Base-by-base conservation (phyloP, 2,888 invertebrate genomes). In the Cephus spinipes region DNA sequence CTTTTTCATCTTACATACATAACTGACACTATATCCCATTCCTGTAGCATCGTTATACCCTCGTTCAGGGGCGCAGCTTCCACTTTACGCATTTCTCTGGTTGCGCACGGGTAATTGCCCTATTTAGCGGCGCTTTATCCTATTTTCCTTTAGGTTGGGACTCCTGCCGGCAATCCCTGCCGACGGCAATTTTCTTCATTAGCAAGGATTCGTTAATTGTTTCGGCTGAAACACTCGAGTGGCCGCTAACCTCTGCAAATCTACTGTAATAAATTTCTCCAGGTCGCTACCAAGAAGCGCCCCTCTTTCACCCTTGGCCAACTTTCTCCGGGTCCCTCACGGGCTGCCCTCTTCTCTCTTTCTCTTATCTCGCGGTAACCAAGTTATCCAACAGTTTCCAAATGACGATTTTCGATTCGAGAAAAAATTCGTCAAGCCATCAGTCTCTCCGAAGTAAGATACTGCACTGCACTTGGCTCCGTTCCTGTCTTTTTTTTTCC, bases 91-190 rank as follows among this genome's bases (percentile, higher is more conserved):
- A 55, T 55, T 23, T 55, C 55, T 55, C 55, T 55, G 55, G 55
- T 23, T 55, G 55, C 55, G 55, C 55, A 55, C 55, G 55, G 55
- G 55, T 86, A 86, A 86, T 86, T 86, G 85, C 79, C 77, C 85
- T 83, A 85, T 86, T 86, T 86, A 85, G 79, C 81, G 78, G 74
- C 81, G 80, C 82, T 81, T 83, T 79, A 83, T 82, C 82, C 83
- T 82, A 82, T 85, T 85, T 86, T 84, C 85, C 85, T 83, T 86
- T 86, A 81, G 83, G 81, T 83, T 84, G 83, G 83, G 81, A 80
- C 79, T 23, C 55, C 55, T 23, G 78, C 79, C 79, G 83, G 74
- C 74, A n/a, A 40, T 35, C 36, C 74, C 23, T 55, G 74, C 30
- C 36, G 74, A n/a, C 35, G 40, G 35, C 31, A 81, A 85, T 85